Evolutionary conservation across 1,140 invertebrate species (phyloP).

Genomic region (Diachasmimorpha longicaudata): DNA sequence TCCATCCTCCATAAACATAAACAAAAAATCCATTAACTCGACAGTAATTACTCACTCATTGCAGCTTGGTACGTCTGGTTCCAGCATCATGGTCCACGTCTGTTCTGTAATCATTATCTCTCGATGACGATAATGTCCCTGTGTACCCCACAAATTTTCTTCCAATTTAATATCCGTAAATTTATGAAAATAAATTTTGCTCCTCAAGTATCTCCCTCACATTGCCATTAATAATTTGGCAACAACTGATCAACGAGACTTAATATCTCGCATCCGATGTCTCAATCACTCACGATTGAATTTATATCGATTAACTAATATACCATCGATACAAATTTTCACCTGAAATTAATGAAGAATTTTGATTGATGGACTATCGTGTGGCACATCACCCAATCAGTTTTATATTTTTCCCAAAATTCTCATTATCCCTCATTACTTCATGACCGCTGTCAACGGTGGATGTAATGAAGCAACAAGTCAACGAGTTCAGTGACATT

Average conservation of each 20-base stretch:
- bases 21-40: background rate
- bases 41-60: constrained; percentile 53
- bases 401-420: background rate
- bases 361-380: background rate
- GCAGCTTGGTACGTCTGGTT: constrained; percentile 59
- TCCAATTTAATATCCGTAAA: background rate
- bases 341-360: constrained; percentile 27
- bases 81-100: constrained; percentile 64
- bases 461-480: constrained; percentile 6
- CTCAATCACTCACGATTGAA: background rate
- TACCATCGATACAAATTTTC: constrained; percentile 3
- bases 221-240: constrained; percentile 24
- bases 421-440: background rate
- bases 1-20: background rate
- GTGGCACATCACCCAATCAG: background rate
- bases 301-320: background rate
- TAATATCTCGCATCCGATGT: constrained; percentile 15
- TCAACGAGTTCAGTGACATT: constrained; percentile 11
- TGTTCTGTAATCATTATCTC: constrained; percentile 64
- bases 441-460: background rate
- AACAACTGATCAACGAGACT: constrained; percentile 15
- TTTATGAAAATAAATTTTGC: background rate
- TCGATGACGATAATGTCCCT: constrained; percentile 40
- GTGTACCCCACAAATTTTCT: constrained; percentile 7
- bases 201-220: background rate